A percentile compares a stretch with the other conserved stretches of the same genome.
Conservation (phyloP, 2,888 invertebrate species). For the Euzophera pinguis region DNA sequence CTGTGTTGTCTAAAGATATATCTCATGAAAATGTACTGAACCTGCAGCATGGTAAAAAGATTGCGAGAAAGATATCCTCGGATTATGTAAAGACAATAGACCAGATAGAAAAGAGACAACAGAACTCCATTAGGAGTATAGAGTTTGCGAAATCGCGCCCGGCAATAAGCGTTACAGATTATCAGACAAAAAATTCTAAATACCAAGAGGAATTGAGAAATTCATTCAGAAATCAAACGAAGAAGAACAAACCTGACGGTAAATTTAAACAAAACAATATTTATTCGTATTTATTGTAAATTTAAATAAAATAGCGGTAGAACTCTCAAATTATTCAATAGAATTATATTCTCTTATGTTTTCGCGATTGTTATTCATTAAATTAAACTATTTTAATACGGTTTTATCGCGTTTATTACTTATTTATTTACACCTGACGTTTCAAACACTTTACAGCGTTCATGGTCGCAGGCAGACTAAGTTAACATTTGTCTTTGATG, state of each 20-base stretch:
- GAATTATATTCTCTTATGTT: too few relatives aligned
- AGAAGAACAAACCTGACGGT: neutral
- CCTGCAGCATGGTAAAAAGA: constrained; percentile 49
- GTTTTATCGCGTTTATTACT: too few relatives aligned
- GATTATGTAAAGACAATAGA: constrained; percentile 61
- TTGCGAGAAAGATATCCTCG: constrained; percentile 55
- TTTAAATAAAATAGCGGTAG: too few relatives aligned
- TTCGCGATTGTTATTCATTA: too few relatives aligned
- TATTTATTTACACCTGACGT: too few relatives aligned
- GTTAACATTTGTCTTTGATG: too few relatives aligned
- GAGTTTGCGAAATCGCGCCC: constrained; percentile 57
- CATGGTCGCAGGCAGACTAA: too few relatives aligned
- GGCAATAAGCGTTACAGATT: constrained; percentile 45
- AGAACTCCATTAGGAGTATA: constrained; percentile 47
- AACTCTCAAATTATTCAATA: too few relatives aligned
- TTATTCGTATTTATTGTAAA: too few relatives aligned
- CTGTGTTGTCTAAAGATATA: constrained; percentile 26
- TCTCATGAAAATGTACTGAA: constrained; percentile 44
- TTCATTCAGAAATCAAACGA: neutral
- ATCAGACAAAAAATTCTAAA: constrained; percentile 47
- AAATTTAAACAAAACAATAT: neutral
- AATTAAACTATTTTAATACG: too few relatives aligned
- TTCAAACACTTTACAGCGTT: too few relatives aligned
- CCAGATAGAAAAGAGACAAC: constrained; percentile 36
- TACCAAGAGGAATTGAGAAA: constrained; percentile 29